Evolutionary conservation across 2,113 vertebrate genomes (phyloP).

Genomic region (Xerus inauris): DNA sequence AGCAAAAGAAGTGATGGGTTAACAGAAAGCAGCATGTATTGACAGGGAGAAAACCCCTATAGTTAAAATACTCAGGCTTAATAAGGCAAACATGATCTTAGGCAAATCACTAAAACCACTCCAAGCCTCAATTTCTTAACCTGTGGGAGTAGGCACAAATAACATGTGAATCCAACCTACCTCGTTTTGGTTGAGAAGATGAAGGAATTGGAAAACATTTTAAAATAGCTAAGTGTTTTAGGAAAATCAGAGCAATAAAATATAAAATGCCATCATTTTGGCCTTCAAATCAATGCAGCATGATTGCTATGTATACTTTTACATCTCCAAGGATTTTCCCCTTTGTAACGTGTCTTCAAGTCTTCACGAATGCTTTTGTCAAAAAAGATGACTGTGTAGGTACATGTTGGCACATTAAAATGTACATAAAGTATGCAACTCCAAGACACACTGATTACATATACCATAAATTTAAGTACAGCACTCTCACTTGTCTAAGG

Average conservation of each 20-base stretch:
- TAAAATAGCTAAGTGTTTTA: background rate
- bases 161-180: background rate
- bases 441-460: background rate
- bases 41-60: background rate
- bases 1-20: background rate
- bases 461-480: background rate
- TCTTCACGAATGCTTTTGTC: background rate
- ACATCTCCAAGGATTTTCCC: background rate
- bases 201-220: background rate
- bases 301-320: accelerated
- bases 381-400: background rate
- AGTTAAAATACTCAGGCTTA: background rate
- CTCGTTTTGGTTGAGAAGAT: background rate
- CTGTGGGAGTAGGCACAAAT: background rate
- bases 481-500: background rate
- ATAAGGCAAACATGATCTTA: background rate
- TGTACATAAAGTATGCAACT: background rate
- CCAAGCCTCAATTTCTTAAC: background rate
- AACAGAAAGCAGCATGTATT: background rate
- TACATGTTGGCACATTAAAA: background rate
- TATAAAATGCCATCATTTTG: background rate
- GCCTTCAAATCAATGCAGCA: background rate
- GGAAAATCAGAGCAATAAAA: conserved; percentile 16
- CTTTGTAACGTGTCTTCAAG: background rate
- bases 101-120: background rate